Percentiles rank a stretch among this genome's conserved stretches.
Evolutionary conservation across 2,113 vertebrate genomes (phyloP).

Genomic region (Phylloscopus whistleri): DNA sequence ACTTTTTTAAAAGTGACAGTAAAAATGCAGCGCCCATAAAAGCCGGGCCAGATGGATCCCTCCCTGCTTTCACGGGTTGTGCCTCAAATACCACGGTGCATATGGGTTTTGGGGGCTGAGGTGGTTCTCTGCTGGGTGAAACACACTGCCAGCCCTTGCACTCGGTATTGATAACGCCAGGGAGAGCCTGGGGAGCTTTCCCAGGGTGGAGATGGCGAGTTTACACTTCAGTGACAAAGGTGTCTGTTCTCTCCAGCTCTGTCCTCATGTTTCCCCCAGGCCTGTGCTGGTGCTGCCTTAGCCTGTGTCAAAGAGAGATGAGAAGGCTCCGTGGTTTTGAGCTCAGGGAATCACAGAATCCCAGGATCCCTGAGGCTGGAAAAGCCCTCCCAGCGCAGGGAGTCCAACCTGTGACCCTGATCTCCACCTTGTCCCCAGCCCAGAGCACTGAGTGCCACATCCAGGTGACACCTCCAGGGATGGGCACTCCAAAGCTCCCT

Average conservation of each 20-base stretch:
- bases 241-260: not conserved
- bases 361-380: fast-evolving
- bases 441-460: not conserved
- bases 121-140: not conserved
- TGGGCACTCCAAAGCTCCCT: not conserved
- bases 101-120: not conserved
- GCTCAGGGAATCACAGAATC: not conserved
- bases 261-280: not conserved
- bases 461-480: not conserved
- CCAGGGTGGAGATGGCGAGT: not conserved
- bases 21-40: conserved; percentile 31
- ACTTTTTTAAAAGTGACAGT: conserved; percentile 31
- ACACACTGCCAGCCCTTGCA: not conserved
- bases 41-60: conserved; percentile 27
- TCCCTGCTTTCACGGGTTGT: not conserved
- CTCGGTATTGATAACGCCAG: not conserved
- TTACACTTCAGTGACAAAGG: not conserved
- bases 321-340: not conserved
- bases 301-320: not conserved
- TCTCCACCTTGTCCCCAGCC: not conserved
- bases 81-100: not conserved
- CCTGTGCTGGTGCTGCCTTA: not conserved
- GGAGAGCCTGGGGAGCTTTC: not conserved
- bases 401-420: fast-evolving
- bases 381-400: fast-evolving